Evolutionary conservation across 2,113 vertebrate genomes (phyloP), one percentile per base, ranked within the genome.

Genomic region (Trachemys scripta): DNA sequence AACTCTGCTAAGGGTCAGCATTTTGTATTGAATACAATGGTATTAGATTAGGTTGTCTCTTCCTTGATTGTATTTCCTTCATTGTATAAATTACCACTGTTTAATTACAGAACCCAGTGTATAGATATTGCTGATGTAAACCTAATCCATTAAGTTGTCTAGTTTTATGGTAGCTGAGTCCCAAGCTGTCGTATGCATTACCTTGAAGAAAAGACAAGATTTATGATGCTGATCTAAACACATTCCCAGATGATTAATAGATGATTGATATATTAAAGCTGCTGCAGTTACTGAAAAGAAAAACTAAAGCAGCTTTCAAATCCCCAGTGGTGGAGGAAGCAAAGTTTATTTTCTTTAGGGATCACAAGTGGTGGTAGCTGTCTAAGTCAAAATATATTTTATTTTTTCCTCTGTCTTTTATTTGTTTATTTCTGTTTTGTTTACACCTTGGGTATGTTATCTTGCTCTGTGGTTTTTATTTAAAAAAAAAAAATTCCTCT

Each of bases 1-100:
- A 94, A 92, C 96, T 93, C 57, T 92, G 91, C 50, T 83, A 89
- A 96, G 93, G 85, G 16, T 88, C 91, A 45, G 82, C 85, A 86
- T 94, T 96, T 3, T 90, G 47, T 91, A 93, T 88, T 59, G 17
- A 80, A 78, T 87, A 80, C 35, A 53, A 62, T 2, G 7, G 87
- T 84, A 87, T 80, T 90, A 8, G 38, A 88, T 93, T 92, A 31
- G 85, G 29, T 93, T 82, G 2, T 53, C 75, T 80, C 20, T 53
- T 92, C 85, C 87, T 88, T 82, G 47, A 20, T 35, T 49, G 10
- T 85, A 54, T 78, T 87, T 95, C 54, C 87, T 80, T 81, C 87
- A n/a, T 94, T 62, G 56, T 87, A 91, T 94, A 92, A 54, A 96
- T 93, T 97, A 91, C 90, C 88, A 20, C 27, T 89, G 47, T 90